Base-by-base conservation (phyloP, 2,797 vertebrate genomes). In the Dendrocincla tyrannina region DNA sequence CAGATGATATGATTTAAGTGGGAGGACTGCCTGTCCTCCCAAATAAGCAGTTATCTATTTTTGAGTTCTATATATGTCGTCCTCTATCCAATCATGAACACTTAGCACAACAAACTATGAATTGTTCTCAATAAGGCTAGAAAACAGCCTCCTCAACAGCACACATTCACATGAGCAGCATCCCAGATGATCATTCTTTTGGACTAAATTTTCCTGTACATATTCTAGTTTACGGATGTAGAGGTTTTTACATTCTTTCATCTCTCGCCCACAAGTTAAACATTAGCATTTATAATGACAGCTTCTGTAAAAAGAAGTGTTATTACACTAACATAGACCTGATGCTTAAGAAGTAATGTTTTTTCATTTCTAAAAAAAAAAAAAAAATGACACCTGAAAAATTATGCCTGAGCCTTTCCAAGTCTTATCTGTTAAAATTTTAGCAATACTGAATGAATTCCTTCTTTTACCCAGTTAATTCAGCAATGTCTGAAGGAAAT, bases 11-110 rank as follows among this genome's bases (percentile, higher is more conserved):
- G 89, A 94, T 93, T 96, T 91, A 78, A 94, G 95, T 93, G 84
- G 96, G 93, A 96, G 91, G 91, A 96, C 91, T 95, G 96, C 89
- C 82, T 96, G 92, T 95, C 89, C 85, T 96, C 89, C 92, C 80
- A 93, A 96, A 93, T 94, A 94, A 95, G 93, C 83, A 49, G 76
- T 94, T 90, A 78, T 86, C 94, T 94, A 76, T 92, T 96, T 96
- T 50, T 88, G 93, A 95, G 91, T 92, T 95, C 92, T 93, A 88
- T 94, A 73, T 86, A 86, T 74, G 93, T 96, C 70, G 4, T 53
- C 10, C 59, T 90, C 85, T 79, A 93, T 91, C 89, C 91, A 96
- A 73, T 90, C 96, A 96, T 9, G 55, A 96, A 79, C 69, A 90
- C 69, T 84, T 86, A 88, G 69, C 85, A 88, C 83, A 94, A 83